Conservation (phyloP, 2,888 invertebrate species). For the Tromatobia lineatoria region DNA sequence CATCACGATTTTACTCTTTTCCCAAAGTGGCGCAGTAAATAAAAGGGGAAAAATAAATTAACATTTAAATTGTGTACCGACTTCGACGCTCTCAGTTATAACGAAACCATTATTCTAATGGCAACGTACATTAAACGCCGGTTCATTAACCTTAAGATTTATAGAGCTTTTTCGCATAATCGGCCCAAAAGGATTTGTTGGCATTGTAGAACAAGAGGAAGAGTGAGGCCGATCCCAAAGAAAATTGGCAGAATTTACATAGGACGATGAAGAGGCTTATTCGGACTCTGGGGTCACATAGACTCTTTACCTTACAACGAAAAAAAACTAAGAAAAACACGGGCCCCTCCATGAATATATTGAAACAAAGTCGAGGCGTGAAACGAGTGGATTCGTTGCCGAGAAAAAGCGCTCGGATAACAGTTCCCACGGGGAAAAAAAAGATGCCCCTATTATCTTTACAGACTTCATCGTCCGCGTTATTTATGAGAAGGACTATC, state of each 20-base stretch:
- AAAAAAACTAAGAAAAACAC: conserved; percentile 38
- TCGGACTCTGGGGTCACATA: conserved; percentile 3
- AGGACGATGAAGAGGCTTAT: background rate
- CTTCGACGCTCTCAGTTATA: background rate
- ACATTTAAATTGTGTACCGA: background rate
- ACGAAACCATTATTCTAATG: conserved; percentile 6
- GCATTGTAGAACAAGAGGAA: conserved; percentile 13
- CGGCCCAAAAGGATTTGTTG: conserved; percentile 6
- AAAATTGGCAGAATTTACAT: conserved; percentile 62
- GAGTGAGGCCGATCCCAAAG: conserved; percentile 1
- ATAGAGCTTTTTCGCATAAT: background rate
- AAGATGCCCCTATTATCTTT: conserved; percentile 47
- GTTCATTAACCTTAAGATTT: conserved; percentile 39
- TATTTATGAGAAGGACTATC: conserved; percentile 43
- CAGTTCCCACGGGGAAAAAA: conserved; percentile 35
- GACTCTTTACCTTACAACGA: conserved; percentile 16
- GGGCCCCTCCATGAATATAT: conserved; percentile 2
- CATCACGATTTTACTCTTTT: background rate
- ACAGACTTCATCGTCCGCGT: conserved; percentile 42
- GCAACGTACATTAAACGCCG: background rate
- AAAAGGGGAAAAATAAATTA: background rate
- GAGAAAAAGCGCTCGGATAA: conserved; percentile 41
- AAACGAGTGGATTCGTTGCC: background rate
- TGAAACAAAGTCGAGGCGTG: background rate
- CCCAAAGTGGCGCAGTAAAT: background rate